Evolutionary conservation across 2,113 vertebrate genomes (phyloP).

Genomic region (Oenanthe melanoleuca): DNA sequence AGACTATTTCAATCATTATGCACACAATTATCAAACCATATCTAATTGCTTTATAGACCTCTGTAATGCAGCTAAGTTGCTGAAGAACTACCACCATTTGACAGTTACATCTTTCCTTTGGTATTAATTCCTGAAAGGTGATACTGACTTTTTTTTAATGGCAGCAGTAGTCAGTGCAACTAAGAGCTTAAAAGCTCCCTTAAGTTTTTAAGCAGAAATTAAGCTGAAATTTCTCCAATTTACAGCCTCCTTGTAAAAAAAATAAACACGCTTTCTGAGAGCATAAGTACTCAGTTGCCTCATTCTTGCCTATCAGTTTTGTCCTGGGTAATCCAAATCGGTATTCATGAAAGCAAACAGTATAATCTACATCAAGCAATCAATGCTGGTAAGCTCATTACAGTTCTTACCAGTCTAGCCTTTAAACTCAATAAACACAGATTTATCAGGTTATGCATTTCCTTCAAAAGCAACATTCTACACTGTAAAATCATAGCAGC

Average conservation of each 20-base stretch:
- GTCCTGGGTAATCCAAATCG: background rate
- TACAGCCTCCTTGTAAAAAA: background rate
- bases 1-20: background rate
- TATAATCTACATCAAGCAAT: background rate
- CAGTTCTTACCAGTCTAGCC: background rate
- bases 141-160: background rate
- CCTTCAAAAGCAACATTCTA: background rate
- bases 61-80: background rate
- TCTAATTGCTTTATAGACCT: background rate
- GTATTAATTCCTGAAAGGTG: background rate
- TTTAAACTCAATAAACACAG: background rate
- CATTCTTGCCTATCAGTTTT: background rate
- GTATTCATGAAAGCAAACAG: background rate
- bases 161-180: constrained; percentile 24
- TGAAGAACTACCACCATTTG: background rate
- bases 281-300: background rate
- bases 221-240: constrained; percentile 13
- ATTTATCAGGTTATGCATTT: background rate
- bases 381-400: background rate
- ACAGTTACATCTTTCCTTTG: background rate
- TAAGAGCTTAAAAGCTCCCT: constrained; percentile 43
- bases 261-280: background rate
- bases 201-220: constrained; percentile 16
- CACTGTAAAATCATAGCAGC: background rate
- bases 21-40: background rate